Evolutionary conservation across 2,888 invertebrate species (phyloP).

Genomic region (Ectemnius cavifrons): DNA sequence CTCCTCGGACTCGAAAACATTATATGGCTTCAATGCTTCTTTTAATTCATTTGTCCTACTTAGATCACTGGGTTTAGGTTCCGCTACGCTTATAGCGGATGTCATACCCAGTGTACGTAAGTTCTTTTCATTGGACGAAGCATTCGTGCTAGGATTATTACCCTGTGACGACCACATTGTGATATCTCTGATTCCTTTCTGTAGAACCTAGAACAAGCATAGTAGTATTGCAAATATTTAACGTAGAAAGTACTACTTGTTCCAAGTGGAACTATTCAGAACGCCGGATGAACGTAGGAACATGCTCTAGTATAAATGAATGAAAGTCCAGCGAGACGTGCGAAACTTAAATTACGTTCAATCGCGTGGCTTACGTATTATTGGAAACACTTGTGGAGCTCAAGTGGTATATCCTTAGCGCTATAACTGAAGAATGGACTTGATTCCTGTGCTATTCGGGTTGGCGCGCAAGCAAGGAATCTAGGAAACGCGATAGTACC

Average conservation of each 20-base stretch:
- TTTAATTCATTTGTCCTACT: conserved; percentile 88
- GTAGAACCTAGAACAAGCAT: conserved; percentile 37
- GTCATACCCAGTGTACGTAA: conserved; percentile 92
- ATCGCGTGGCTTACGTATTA: no score
- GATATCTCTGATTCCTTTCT: conserved; percentile 24
- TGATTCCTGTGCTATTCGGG: neutral
- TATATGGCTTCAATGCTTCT: conserved; percentile 88
- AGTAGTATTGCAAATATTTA: no score
- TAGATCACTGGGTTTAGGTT: conserved; percentile 88
- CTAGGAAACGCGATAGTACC: neutral
- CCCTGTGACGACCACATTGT: conserved; percentile 72
- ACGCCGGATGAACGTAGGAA: no score
- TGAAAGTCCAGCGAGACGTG: no score
- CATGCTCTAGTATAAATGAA: no score
- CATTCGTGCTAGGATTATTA: conserved; percentile 72
- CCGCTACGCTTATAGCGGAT: conserved; percentile 94
- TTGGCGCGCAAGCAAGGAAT: conserved; percentile 1
- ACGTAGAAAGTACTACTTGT: no score
- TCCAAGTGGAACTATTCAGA: no score
- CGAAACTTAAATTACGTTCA: no score
- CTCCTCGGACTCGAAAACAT: conserved; percentile 93
- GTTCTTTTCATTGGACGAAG: conserved; percentile 81
- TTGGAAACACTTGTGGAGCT: no score
- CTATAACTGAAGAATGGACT: no score
- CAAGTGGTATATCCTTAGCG: no score